These are phyloP conservation scores for Lordiphosa andalusiaca DNA, from an alignment of 2,888 invertebrate genomes.

Conservation along the genomic window DNA sequence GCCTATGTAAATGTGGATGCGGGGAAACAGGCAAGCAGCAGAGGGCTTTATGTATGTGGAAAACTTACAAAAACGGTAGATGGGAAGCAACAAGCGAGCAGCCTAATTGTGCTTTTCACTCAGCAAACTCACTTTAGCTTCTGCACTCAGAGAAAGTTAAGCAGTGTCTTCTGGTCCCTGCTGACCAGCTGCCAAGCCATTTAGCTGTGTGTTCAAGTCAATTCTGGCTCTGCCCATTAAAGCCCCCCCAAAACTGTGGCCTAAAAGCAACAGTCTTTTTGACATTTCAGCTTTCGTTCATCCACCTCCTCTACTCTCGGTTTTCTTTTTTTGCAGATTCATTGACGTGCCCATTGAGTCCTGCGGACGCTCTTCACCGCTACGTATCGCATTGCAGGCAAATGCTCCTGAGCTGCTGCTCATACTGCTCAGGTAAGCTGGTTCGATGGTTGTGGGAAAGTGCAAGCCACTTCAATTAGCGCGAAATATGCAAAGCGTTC, in stretches of 20 bases:
- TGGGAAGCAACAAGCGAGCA: conserved; percentile 41
- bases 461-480: conserved; percentile 61
- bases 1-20: conserved; percentile 1
- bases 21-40: conserved; percentile 8
- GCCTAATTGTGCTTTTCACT: conserved; percentile 46
- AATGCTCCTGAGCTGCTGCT: conserved; percentile 88
- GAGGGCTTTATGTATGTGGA: conserved; percentile 14
- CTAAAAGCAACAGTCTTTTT: conserved; percentile 19
- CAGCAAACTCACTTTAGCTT: background rate
- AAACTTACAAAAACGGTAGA: conserved; percentile 15
- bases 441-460: background rate
- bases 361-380: conserved; percentile 87
- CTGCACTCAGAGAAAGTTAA: conserved; percentile 4
- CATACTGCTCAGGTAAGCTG: conserved; percentile 83
- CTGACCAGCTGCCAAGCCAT: conserved; percentile 18
- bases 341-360: conserved; percentile 91
- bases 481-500: conserved; percentile 52
- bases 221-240: conserved; percentile 32
- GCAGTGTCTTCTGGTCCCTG: background rate
- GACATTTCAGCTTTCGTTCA: conserved; percentile 25
- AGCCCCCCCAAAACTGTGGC: conserved; percentile 30
- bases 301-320: conserved; percentile 2
- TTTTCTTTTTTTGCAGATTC: conserved; percentile 79
- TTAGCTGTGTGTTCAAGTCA: conserved; percentile 35
- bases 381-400: conserved; percentile 88